Base-by-base conservation (phyloP, 2,797 vertebrate species). In the Botia almorhae region DNA sequence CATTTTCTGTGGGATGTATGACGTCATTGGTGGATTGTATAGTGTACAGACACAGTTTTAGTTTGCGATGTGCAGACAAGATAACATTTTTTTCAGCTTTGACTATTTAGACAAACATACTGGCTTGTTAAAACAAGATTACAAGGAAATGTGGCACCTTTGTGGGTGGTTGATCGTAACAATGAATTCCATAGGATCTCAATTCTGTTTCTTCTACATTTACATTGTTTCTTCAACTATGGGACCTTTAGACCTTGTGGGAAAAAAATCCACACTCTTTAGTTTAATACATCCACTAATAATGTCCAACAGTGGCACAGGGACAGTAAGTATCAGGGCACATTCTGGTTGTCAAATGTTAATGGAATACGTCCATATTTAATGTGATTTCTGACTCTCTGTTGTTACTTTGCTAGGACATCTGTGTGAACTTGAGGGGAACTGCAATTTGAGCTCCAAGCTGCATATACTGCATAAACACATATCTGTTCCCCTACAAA, bases 381-480 rank as follows among this genome's bases (percentile, higher is more conserved):
- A 23, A 60, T 60, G 19, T 60, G 21, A 60, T 60, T 60, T 43
- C 12, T 21, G 10, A 11, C 3, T 4, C 19, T 43, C 21, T 23
- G 21, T 60, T 19, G 1, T 21, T 13, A 23, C 21, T 60, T 12
- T 60, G 56, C 56, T 23, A 60, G 56, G 11, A 23, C 10, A 60
- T 21, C 21, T 60, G 21, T 60, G 11, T 26, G 56, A 60, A 60
- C 56, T 23, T 60, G 21, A 60, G 56, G 5, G 11, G 10, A 23
- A 26, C 11, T 23, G 21, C 21, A 60, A 60, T 33, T 56, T 68
- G 74, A 76, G 64, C 74, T 43, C 14, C 19, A 26, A 64, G 16
- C 43, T 56, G 10, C 3, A 46, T 29, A 55, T 39, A 4, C 17
- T 36, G 46, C 29, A 14, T 64, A 17, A 74, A 50, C 5, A 10